Conservation (phyloP, 2,113 vertebrate genomes). For the Machaerirhynchus nigripectus region DNA sequence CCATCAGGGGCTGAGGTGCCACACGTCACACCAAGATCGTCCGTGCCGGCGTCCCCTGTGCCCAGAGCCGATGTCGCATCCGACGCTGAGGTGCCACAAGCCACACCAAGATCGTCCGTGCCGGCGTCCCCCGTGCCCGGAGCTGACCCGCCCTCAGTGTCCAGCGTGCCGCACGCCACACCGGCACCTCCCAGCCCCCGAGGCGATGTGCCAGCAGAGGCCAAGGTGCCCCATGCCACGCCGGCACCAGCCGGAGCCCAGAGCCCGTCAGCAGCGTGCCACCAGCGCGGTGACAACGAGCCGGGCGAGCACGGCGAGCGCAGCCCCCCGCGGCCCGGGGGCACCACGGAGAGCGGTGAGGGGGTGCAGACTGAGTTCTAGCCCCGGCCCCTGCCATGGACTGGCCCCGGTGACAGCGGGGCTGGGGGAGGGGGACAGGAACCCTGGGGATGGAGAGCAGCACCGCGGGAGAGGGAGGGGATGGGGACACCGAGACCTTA, state of each 20-base stretch:
- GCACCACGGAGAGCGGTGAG: constrained; percentile 42
- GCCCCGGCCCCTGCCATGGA: background rate
- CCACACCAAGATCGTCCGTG: background rate
- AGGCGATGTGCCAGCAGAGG: background rate
- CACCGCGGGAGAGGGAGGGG: background rate
- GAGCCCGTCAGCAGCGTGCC: background rate
- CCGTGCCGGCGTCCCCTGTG: accelerated
- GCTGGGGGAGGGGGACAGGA: background rate
- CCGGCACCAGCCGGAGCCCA: background rate
- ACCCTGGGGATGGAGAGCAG: background rate
- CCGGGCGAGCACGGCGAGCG: background rate
- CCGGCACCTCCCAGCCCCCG: background rate
- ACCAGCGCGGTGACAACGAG: constrained; percentile 63
- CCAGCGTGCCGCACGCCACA: accelerated
- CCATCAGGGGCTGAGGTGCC: background rate
- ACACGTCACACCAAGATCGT: background rate
- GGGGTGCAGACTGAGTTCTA: constrained; percentile 78
- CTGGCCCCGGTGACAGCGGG: background rate
- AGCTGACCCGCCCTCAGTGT: background rate
- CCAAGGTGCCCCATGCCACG: background rate
- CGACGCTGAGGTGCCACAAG: accelerated
- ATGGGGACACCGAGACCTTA: background rate
- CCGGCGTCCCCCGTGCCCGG: background rate
- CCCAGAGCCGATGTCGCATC: background rate
- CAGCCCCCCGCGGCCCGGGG: constrained; percentile 1